These are phyloP conservation scores for Lagodon rhomboides DNA, from an alignment of 2,797 vertebrate genomes.

Conservation along the genomic window DNA sequence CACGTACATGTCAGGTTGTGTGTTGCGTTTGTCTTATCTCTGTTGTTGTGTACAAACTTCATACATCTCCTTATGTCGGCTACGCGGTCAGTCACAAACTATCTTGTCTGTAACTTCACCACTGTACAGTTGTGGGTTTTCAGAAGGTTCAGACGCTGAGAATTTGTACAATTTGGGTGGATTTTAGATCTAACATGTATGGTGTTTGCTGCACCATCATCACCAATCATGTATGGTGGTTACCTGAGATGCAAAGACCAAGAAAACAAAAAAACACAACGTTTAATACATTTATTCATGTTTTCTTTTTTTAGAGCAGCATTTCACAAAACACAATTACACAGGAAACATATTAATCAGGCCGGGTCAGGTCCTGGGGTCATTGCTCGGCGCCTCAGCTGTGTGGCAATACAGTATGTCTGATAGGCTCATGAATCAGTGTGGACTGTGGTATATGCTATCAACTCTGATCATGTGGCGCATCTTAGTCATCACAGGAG, in stretches of 20 bases:
- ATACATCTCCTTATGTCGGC: neutral
- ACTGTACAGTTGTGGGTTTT: neutral
- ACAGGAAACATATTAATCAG: neutral
- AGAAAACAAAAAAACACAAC: too few species aligned
- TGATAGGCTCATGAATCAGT: neutral
- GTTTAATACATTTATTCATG: too few species aligned
- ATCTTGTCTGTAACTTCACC: neutral
- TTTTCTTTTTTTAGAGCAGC: too few species aligned
- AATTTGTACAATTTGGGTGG: too few species aligned
- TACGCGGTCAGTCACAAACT: neutral
- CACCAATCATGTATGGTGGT: too few species aligned
- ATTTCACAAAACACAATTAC: neutral
- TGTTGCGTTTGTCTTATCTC: slow-evolving; percentile 16
- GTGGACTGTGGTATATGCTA: neutral
- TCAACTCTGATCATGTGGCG: neutral
- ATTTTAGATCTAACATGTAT: too few species aligned
- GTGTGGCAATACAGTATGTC: neutral
- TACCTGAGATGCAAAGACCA: too few species aligned
- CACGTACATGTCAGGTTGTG: neutral
- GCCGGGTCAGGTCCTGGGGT: neutral
- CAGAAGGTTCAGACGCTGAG: neutral
- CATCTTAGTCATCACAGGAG: neutral
- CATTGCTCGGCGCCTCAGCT: neutral
- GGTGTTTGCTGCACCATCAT: too few species aligned
- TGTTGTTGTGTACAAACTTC: slow-evolving; percentile 3